These are phyloP conservation scores for Trichogramma evanescens DNA, from an alignment of 2,888 invertebrate genomes.

Conservation along the genomic window DNA sequence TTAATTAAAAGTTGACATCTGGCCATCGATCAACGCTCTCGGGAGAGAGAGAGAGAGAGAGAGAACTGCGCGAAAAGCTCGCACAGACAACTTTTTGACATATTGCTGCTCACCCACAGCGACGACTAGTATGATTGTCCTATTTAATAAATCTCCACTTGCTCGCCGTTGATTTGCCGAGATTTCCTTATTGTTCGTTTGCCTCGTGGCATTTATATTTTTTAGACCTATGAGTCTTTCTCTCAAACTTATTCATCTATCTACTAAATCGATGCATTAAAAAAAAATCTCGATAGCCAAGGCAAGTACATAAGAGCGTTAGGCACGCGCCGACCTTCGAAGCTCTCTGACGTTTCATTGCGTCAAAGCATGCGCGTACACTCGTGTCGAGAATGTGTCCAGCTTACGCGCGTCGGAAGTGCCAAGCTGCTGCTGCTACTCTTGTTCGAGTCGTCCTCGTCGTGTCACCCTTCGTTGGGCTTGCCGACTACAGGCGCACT, in stretches of 20 bases:
- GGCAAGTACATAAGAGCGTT: constrained; percentile 8
- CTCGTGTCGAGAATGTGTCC: too few species aligned
- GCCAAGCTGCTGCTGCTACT: constrained; percentile 31
- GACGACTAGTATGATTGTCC: constrained; percentile 14
- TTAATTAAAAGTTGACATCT: constrained; percentile 49
- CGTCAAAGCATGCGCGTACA: constrained; percentile 34
- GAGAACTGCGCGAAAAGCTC: constrained; percentile 10
- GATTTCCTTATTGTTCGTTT: not conserved
- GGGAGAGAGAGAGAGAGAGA: not conserved
- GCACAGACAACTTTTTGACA: constrained; percentile 5
- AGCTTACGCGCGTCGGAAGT: constrained; percentile 38
- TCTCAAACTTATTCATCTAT: too few species aligned
- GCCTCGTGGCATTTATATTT: too few species aligned
- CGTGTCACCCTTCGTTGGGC: not conserved
- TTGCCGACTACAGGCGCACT: constrained; percentile 24
- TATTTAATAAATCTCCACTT: constrained; percentile 15
- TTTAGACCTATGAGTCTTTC: too few species aligned
- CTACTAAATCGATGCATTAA: too few species aligned
- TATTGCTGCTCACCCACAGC: constrained; percentile 12
- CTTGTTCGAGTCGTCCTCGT: constrained; percentile 30
- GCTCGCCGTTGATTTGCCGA: constrained; percentile 13
- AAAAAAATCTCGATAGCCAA: too few species aligned
- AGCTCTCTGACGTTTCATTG: constrained; percentile 26
- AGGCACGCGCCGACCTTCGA: constrained; percentile 20
- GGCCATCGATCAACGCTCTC: constrained; percentile 46